A percentile compares a stretch with the other conserved stretches of the same genome.
phyloP scores from a whole-genome alignment of 2,113 vertebrate genomes.

The Eurystomus gularis region DNA sequence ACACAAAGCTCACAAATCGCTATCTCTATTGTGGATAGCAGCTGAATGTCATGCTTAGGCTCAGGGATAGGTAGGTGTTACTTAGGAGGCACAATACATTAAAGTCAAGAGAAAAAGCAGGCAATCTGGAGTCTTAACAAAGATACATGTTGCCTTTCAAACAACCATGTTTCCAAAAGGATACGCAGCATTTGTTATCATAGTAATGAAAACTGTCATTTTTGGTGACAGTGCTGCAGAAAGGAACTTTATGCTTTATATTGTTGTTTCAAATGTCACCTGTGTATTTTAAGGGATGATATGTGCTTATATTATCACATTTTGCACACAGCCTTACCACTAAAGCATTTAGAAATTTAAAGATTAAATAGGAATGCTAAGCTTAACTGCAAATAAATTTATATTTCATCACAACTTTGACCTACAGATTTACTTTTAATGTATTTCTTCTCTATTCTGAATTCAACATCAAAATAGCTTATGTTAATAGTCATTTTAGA shows the following conservation, averaged over 20 bases:
- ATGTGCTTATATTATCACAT: not conserved
- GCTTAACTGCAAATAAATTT: not conserved
- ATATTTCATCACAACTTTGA: not conserved
- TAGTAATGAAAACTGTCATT: not conserved
- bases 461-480: not conserved
- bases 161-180: not conserved
- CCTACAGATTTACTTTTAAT: not conserved
- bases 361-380: not conserved
- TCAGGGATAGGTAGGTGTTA: not conserved
- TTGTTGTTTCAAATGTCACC: not conserved
- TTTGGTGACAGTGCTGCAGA: not conserved
- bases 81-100: not conserved
- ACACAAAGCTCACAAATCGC: not conserved
- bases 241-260: not conserved
- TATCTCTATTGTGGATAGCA: not conserved
- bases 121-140: not conserved
- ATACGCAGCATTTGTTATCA: not conserved
- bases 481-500: not conserved
- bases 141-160: not conserved
- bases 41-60: not conserved
- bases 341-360: not conserved
- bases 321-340: not conserved
- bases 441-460: not conserved
- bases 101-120: not conserved
- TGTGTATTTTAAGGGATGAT: not conserved